A percentile compares a stretch with the other conserved stretches of the same genome.
Conservation (phyloP, 2,888 invertebrate species). For the Leptinotarsa juncta region DNA sequence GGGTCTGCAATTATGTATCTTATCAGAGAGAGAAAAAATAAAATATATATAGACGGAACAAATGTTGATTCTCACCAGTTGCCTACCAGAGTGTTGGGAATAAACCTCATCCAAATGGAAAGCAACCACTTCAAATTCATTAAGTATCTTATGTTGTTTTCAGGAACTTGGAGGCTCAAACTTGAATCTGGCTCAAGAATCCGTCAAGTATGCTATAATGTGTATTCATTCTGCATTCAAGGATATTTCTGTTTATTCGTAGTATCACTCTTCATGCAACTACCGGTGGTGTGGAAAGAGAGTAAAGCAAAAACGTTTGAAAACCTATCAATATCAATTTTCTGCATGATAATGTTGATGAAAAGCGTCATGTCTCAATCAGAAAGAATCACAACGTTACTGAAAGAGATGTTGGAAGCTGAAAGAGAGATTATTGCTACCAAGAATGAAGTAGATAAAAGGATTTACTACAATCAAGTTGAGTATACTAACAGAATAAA, state of each 20-base stretch:
- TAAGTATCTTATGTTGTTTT: constrained; percentile 25
- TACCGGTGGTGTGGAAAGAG: constrained; percentile 5
- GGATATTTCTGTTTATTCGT: constrained; percentile 10
- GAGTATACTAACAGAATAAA: constrained; percentile 8
- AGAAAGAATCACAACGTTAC: neutral
- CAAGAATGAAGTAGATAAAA: neutral
- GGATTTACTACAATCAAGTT: constrained; percentile 2
- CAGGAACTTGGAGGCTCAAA: constrained; percentile 24
- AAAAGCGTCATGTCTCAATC: constrained; percentile 22
- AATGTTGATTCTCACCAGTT: neutral
- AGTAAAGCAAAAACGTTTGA: neutral
- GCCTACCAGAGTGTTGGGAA: neutral
- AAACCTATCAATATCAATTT: constrained; percentile 12
- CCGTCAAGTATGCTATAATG: neutral
- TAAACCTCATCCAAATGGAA: neutral
- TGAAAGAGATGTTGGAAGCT: neutral
- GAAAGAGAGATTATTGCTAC: neutral
- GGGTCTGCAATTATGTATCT: neutral
- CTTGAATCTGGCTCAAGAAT: constrained; percentile 20
- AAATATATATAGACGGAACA: neutral
- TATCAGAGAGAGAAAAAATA: neutral
- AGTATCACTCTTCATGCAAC: neutral
- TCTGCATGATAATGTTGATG: constrained; percentile 3
- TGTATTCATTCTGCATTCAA: constrained; percentile 3
- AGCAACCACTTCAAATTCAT: constrained; percentile 21